Percentiles rank a stretch among this genome's conserved stretches.
Conservation (phyloP, 2,797 vertebrate species). For the Petrocephalus sullivani region DNA sequence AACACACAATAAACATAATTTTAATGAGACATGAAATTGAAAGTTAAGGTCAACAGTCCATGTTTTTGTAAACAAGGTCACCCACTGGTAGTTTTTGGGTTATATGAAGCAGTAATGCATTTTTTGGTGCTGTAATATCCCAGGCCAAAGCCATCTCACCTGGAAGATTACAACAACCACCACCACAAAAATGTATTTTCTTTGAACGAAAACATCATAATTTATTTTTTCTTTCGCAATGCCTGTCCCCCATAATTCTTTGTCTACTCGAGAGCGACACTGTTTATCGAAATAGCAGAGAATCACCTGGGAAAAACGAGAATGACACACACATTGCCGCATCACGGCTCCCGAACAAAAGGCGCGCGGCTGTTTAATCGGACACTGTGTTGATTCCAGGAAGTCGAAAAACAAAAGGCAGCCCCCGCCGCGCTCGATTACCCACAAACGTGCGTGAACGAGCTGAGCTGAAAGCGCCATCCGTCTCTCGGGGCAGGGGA, state of each 20-base stretch:
- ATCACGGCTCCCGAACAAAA: background rate
- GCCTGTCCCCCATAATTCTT: background rate
- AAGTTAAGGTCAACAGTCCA: background rate
- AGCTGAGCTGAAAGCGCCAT: background rate
- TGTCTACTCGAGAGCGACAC: background rate
- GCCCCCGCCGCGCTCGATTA: background rate
- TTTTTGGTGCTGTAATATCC: background rate
- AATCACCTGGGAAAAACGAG: background rate
- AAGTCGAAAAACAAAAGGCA: background rate
- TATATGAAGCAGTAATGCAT: background rate
- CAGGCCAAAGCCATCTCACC: background rate
- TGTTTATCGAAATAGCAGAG: background rate
- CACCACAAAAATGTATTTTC: background rate
- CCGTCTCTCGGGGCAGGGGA: background rate
- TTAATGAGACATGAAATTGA: background rate
- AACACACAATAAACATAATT: background rate
- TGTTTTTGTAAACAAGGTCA: background rate
- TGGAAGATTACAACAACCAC: background rate
- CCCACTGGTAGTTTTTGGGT: background rate
- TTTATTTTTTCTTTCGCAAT: background rate
- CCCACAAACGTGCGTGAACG: background rate
- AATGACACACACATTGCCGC: background rate
- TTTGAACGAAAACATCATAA: background rate
- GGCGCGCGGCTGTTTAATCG: background rate
- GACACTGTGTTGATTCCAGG: background rate